Conservation (phyloP, 2,888 invertebrate species). For the Limnephilus marmoratus region DNA sequence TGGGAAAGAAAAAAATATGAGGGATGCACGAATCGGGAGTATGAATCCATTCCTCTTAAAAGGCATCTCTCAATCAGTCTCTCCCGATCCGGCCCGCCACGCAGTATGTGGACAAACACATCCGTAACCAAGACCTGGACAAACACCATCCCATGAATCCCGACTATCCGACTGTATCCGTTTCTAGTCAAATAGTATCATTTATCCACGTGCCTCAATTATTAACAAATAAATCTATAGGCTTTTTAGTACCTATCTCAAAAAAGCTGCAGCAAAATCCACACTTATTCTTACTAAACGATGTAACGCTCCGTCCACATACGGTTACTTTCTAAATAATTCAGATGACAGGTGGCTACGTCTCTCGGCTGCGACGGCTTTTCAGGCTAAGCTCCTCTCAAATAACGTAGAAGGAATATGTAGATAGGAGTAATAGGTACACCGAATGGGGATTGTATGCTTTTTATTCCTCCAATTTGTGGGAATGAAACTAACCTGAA, state of each 20-base stretch:
- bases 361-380: not conserved
- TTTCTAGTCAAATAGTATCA: not conserved
- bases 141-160: too few species aligned
- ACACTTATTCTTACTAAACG: not conserved
- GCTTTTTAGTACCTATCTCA: not conserved
- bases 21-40: too few species aligned
- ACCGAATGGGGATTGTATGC: not conserved
- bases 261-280: not conserved
- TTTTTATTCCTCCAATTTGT: not conserved
- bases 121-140: too few species aligned
- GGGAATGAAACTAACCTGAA: conserved; percentile 19
- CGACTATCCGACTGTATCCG: too few species aligned
- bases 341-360: not conserved
- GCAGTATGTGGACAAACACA: too few species aligned
- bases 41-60: too few species aligned
- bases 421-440: not conserved
- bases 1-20: too few species aligned
- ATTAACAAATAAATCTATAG: not conserved
- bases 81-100: too few species aligned
- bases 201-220: not conserved
- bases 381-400: not conserved
- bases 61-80: too few species aligned
- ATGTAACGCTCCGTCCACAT: not conserved
- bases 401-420: not conserved
- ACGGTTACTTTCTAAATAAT: not conserved